A percentile compares a stretch with the other conserved stretches of the same genome.
phyloP scores from a whole-genome alignment of 2,113 vertebrate species.

The Oncorhynchus gorbuscha region DNA sequence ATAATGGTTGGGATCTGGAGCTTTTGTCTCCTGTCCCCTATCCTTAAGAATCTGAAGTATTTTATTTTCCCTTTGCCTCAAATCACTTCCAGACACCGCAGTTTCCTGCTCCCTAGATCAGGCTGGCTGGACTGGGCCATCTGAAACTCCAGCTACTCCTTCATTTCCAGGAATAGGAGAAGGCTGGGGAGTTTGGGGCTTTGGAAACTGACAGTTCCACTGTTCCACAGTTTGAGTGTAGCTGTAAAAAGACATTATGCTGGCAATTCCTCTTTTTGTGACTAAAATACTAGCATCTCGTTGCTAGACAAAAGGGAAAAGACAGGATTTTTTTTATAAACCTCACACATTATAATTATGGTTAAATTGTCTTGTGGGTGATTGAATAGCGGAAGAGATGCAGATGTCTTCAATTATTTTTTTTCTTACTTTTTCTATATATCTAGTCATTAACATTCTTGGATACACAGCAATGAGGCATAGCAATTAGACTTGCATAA shows the following conservation, averaged over 20 bases:
- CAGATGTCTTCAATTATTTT: constrained; percentile 49
- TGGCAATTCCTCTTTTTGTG: constrained; percentile 33
- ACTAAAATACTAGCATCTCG: constrained; percentile 32
- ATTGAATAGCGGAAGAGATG: constrained; percentile 38
- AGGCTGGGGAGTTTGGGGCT: constrained; percentile 22
- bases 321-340: constrained; percentile 39
- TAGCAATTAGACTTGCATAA: constrained; percentile 47
- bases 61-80: constrained; percentile 76
- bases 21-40: constrained; percentile 52
- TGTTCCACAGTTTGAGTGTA: constrained; percentile 16
- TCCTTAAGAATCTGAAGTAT: constrained; percentile 73
- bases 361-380: constrained; percentile 35
- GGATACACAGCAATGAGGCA: constrained; percentile 39
- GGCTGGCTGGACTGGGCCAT: constrained; percentile 15
- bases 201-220: constrained; percentile 21
- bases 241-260: constrained; percentile 24
- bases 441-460: constrained; percentile 49
- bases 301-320: constrained; percentile 32
- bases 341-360: constrained; percentile 45
- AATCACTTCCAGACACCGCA: constrained; percentile 76
- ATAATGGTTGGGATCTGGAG: constrained; percentile 40
- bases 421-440: constrained; percentile 21
- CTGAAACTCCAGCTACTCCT: constrained; percentile 38
- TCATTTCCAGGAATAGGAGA: constrained; percentile 51
- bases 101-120: constrained; percentile 63